A percentile compares a stretch with the other conserved stretches of the same genome.
phyloP scores from a whole-genome alignment of 1,140 invertebrate species.

The Caenorhabditis latens region DNA sequence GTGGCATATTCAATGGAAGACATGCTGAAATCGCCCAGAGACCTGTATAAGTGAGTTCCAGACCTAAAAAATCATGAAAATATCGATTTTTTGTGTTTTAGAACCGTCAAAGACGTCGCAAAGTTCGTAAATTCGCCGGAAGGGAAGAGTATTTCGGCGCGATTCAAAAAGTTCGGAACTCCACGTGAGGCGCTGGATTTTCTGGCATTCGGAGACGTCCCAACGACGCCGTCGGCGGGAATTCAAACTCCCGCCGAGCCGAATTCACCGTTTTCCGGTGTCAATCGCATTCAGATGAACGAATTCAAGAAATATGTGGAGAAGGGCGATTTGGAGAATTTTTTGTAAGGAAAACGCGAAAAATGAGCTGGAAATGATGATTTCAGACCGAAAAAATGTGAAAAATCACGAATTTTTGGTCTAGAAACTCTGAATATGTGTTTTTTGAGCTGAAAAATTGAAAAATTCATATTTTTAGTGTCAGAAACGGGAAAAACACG shows the following conservation, averaged over 20 bases:
- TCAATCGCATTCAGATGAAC: conserved; percentile 47
- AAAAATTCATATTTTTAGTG: no score
- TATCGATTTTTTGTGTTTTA: not conserved
- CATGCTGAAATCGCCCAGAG: conserved; percentile 18
- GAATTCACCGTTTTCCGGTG: conserved; percentile 33
- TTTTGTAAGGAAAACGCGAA: not conserved
- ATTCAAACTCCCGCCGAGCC: not conserved
- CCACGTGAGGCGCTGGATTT: conserved; percentile 21
- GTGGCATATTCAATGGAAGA: conserved; percentile 37
- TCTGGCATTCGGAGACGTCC: conserved; percentile 4
- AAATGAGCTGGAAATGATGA: no score
- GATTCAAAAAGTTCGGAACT: conserved; percentile 29
- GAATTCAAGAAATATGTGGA: conserved; percentile 51
- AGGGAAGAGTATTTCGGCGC: conserved; percentile 13
- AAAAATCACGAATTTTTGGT: no score
- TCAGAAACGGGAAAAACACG: no score
- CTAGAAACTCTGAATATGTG: not conserved
- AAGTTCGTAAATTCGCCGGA: conserved; percentile 19
- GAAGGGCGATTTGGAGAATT: conserved; percentile 33
- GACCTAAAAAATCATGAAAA: not conserved
- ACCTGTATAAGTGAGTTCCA: conserved; percentile 44
- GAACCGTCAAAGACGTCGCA: conserved; percentile 24
- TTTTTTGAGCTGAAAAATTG: not conserved
- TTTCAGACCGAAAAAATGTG: no score
- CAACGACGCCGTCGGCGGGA: not conserved